phyloP scores from a whole-genome alignment of 23 tunicate species.

The Styela plicata region DNA sequence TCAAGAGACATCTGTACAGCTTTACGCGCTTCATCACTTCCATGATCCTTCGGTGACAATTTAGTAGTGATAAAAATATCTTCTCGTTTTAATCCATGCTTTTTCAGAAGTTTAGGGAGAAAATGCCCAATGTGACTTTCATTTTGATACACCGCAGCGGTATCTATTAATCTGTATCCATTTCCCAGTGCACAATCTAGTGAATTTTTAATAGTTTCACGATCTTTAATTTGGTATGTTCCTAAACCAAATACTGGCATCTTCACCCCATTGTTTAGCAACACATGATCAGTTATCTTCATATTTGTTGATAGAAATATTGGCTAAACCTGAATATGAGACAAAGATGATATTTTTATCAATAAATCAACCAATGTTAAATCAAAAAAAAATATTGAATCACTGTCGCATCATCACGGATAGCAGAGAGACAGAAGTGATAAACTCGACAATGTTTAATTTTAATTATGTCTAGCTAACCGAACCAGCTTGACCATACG shows the following conservation, averaged over 20 bases:
- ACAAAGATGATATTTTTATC: too few species aligned
- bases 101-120: slow-evolving; percentile 43
- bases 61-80: slow-evolving; percentile 87
- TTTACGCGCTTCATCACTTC: not conserved
- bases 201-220: slow-evolving; percentile 19
- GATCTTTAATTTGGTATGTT: slow-evolving; percentile 53
- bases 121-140: slow-evolving; percentile 49
- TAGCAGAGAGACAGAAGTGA: too few species aligned
- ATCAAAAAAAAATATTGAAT: too few species aligned
- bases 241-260: slow-evolving; percentile 63
- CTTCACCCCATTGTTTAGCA: slow-evolving; percentile 27
- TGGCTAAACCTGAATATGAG: too few species aligned
- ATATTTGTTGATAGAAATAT: too few species aligned
- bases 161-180: slow-evolving; percentile 81
- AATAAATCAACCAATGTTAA: too few species aligned
- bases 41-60: slow-evolving; percentile 64
- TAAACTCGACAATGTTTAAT: too few species aligned
- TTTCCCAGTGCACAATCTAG: slow-evolving; percentile 42
- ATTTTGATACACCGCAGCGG: slow-evolving; percentile 81
- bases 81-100: slow-evolving; percentile 44
- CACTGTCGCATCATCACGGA: too few species aligned
- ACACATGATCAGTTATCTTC: not conserved
- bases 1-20: slow-evolving; percentile 58
- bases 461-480: too few species aligned
- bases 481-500: too few species aligned